Evolutionary conservation across 1,140 invertebrate species (phyloP).

Genomic region (Xylocopa sonorina): DNA sequence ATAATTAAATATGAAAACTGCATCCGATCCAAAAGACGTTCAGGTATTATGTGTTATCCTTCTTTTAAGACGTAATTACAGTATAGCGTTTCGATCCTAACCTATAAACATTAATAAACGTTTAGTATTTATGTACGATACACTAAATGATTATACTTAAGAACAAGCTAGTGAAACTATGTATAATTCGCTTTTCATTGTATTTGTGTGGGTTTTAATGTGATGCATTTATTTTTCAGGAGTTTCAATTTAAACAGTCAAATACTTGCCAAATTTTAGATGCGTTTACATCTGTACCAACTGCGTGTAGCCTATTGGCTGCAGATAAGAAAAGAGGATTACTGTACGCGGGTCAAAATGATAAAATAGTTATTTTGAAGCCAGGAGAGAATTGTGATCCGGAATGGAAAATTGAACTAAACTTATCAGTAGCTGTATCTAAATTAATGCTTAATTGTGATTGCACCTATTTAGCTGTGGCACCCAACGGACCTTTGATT

Average conservation of each 20-base stretch:
- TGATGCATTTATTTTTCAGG: constrained; percentile 66
- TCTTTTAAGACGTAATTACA: constrained; percentile 15
- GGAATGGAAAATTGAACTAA: constrained; percentile 74
- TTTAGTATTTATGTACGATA: background rate
- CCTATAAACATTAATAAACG: background rate
- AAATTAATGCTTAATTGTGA: constrained; percentile 77
- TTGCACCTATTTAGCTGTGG: constrained; percentile 74
- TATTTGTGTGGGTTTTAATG: background rate
- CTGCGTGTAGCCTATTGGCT: constrained; percentile 71
- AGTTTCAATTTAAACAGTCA: constrained; percentile 77
- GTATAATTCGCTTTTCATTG: background rate
- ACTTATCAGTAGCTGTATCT: constrained; percentile 65
- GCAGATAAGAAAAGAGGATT: constrained; percentile 75
- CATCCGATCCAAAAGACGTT: constrained; percentile 71
- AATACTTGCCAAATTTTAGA: constrained; percentile 70
- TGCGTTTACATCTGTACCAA: constrained; percentile 61
- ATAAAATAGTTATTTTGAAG: constrained; percentile 74
- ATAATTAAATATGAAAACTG: constrained; percentile 59
- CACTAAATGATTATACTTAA: background rate
- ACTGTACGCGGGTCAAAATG: constrained; percentile 74
- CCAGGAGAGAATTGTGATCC: constrained; percentile 58
- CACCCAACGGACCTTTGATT: constrained; percentile 64
- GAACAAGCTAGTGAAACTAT: background rate
- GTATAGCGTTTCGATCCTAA: background rate
- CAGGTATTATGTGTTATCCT: constrained; percentile 68